These are phyloP conservation scores for Sorex maritimensis DNA, from an alignment of 2,797 vertebrate species.

Conservation along the genomic window DNA sequence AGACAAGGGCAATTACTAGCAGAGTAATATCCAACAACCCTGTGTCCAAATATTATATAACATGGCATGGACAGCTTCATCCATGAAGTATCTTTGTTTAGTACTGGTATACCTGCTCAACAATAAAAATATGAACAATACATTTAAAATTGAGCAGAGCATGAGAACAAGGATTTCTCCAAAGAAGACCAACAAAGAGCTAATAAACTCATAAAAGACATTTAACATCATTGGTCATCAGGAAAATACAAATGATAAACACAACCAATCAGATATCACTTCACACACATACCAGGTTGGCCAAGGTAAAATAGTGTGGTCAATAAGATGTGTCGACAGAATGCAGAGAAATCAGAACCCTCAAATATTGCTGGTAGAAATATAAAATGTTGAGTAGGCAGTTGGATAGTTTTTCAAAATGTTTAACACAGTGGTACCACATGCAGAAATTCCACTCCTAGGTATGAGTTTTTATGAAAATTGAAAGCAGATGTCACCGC, in stretches of 20 bases:
- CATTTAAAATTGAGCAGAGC: not conserved
- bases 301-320: not conserved
- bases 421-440: not conserved
- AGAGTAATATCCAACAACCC: not conserved
- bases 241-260: not conserved
- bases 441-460: not conserved
- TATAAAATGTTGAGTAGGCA: not conserved
- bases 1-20: not conserved
- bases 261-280: not conserved
- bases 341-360: not conserved
- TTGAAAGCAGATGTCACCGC: not conserved
- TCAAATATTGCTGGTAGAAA: not conserved
- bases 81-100: slow-evolving; percentile 2
- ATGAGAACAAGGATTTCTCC: not conserved
- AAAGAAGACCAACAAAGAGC: not conserved
- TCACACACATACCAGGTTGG: not conserved
- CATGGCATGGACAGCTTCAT: not conserved
- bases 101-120: not conserved
- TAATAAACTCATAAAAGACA: not conserved
- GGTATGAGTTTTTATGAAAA: not conserved
- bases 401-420: not conserved
- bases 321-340: not conserved
- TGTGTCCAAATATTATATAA: not conserved
- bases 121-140: not conserved
- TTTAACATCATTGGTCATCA: not conserved